Conservation (phyloP, 2,797 vertebrate genomes). For the Alfaro cultratus region DNA sequence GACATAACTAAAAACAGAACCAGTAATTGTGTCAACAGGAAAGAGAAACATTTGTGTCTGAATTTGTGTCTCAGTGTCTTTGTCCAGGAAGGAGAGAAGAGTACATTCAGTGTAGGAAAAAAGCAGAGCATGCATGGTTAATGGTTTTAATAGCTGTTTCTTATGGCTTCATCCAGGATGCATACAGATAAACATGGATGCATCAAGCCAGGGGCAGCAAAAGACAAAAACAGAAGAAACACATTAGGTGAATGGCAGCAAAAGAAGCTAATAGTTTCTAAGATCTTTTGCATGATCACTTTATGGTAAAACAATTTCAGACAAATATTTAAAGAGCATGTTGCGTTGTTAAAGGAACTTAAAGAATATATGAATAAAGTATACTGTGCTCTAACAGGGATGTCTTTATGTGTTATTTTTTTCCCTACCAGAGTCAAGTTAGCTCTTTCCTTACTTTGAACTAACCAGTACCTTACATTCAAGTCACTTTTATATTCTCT, state of each 20-base stretch:
- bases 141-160: background rate
- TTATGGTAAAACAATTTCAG: background rate
- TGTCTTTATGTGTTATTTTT: background rate
- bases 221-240: background rate
- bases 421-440: background rate
- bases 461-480: slow-evolving; percentile 2
- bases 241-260: background rate
- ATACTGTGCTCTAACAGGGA: background rate
- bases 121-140: background rate
- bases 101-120: background rate
- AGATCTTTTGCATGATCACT: background rate
- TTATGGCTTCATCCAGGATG: background rate
- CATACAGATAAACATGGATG: background rate
- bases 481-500: slow-evolving; percentile 4
- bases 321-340: background rate
- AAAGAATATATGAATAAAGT: background rate
- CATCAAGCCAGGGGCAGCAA: background rate
- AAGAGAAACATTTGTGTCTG: background rate
- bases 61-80: background rate
- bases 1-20: background rate
- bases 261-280: background rate
- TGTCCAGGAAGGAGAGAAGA: background rate
- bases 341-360: background rate
- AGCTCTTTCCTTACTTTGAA: background rate
- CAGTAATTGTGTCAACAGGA: background rate